Base-by-base conservation (phyloP, 1,140 invertebrate genomes). In the Heliconius eleuchia region DNA sequence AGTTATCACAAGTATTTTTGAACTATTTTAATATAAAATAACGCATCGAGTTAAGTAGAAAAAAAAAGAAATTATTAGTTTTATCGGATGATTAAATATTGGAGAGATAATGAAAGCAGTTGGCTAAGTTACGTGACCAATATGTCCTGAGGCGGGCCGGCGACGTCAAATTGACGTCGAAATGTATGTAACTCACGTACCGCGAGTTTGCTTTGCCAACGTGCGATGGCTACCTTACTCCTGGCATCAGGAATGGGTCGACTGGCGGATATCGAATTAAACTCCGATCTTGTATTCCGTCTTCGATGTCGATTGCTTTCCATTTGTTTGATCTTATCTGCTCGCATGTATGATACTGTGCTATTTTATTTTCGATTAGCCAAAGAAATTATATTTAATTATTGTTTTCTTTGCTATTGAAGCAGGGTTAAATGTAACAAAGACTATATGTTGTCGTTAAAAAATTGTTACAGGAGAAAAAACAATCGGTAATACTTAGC, bases 151-250 rank as follows among this genome's bases (percentile, higher is more conserved):
- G 82, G 85, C 82, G 85, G 81, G 84, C 87, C 83, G 83, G 83
- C 83, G 80, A 77, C 77, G 81, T 82, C 82, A 84, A 87, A 83
- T n/a, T n/a, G 55, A 66, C 60, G 60, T 83, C 81, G 77, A 30
- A 88, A 85, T 86, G 84, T 91, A 92, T 92, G 90, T 91, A 79
- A 78, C 84, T 89, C 89, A 93, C 90, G 89, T 92, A 66, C 78
- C 81, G 71, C 80, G 89, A 92, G 90, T 90, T 92, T 92, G 89
- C 89, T 91, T 86, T 90, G 86, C 86, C 87, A 88, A 89, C 89
- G 88, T 89, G 86, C 86, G 78, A 87, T 83, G 86, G 89, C 86
- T 91, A 88, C 85, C 87, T 89, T 85, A 86, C 85, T 84, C 83
- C 84, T 86, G 80, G 84, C 85, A 82, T 82, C 84, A 85, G 80